These are phyloP conservation scores for Bombus breviceps DNA, from an alignment of 1,140 invertebrate genomes.

Conservation along the genomic window DNA sequence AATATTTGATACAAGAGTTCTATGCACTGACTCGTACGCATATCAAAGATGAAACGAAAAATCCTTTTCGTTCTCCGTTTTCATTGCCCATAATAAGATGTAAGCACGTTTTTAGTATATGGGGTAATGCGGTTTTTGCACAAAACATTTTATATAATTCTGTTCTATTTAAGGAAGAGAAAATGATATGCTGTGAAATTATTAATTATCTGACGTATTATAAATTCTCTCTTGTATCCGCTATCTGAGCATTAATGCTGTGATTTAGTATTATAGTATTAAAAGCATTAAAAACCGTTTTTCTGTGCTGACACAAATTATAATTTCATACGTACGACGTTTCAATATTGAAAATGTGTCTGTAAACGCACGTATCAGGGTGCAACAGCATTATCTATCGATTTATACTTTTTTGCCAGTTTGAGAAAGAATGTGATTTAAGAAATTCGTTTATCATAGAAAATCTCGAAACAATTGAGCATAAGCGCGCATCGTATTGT, in stretches of 20 bases:
- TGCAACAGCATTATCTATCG: conserved; percentile 25
- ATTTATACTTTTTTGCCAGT: conserved; percentile 49
- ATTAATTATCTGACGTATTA: conserved; percentile 43
- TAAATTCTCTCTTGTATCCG: conserved; percentile 27
- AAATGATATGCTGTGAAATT: conserved; percentile 36
- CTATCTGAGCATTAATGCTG: conserved; percentile 38
- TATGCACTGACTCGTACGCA: conserved; percentile 30
- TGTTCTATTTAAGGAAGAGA: background rate
- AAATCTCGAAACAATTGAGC: conserved; percentile 24
- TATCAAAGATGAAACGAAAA: conserved; percentile 19
- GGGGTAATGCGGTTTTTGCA: conserved; percentile 3
- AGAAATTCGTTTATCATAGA: conserved; percentile 22
- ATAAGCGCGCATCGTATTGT: conserved; percentile 36
- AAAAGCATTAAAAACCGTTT: conserved; percentile 67
- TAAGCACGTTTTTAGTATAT: background rate
- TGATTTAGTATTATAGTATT: conserved; percentile 60
- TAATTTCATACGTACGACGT: conserved; percentile 52
- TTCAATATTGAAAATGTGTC: conserved; percentile 45
- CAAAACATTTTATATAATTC: conserved; percentile 22
- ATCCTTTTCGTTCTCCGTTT: background rate
- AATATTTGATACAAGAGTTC: conserved; percentile 18
- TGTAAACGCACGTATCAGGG: background rate
- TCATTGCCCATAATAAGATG: background rate
- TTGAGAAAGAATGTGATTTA: conserved; percentile 30
- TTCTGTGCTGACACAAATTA: conserved; percentile 33